phyloP scores from a whole-genome alignment of 2,113 vertebrate species.

The Athene noctua region DNA sequence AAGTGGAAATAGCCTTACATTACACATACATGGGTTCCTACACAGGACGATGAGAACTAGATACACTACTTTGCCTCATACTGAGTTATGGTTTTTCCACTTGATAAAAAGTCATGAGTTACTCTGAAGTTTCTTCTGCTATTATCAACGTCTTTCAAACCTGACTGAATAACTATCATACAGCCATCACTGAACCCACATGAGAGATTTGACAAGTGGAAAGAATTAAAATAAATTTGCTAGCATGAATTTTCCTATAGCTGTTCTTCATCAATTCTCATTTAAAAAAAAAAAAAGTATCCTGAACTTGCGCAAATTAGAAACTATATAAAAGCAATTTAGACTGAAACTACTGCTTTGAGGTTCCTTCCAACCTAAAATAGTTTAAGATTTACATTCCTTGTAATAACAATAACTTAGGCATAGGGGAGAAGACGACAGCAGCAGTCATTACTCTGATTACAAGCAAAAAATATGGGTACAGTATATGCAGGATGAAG shows the following conservation, averaged over 20 bases:
- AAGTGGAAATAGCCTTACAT: constrained; percentile 14
- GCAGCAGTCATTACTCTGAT: background rate
- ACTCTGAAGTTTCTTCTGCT: background rate
- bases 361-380: background rate
- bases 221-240: constrained; percentile 16
- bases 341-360: background rate
- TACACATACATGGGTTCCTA: background rate
- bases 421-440: background rate
- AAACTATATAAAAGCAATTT: background rate
- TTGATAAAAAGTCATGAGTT: background rate
- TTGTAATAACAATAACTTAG: background rate
- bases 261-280: background rate
- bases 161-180: background rate
- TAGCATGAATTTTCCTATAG: background rate
- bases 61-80: background rate
- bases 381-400: background rate
- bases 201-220: background rate
- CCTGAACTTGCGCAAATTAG: background rate
- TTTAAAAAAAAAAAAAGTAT: background rate
- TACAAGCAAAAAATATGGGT: background rate
- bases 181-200: background rate
- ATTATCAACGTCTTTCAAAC: background rate
- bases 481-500: background rate
- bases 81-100: background rate
- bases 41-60: background rate